Evolutionary conservation across 2,113 vertebrate genomes (phyloP), one percentile per base, ranked within the genome.

Genomic region (Platichthys stellatus): DNA sequence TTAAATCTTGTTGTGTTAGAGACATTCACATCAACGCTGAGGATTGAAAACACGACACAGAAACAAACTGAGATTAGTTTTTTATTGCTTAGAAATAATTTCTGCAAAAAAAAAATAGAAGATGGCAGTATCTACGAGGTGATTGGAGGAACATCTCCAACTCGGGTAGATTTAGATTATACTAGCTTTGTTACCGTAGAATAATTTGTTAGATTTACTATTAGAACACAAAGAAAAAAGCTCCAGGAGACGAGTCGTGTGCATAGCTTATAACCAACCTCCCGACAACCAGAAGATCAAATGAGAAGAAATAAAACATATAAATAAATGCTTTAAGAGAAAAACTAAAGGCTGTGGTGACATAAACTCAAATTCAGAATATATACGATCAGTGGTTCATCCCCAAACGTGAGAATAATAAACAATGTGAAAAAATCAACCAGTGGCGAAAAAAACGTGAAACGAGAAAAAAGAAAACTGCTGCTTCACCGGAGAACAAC

Each of bases 191-290:
- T 85, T 86, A 84, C 13, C 51, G 84, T 86, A 84, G 10, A 56
- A 85, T 81, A 89, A 77, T 84, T 84, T 86, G 74, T 90, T 89
- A 91, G 59, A 83, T 20, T 62, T 57, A 76, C 43, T 89, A 82
- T 26, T 59, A 38, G 15, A 63, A 61, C 9, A 14, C 40, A 9
- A 31, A 63, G 54, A 80, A 56, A 72, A 82, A 72, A 82, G 80
- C 71, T 76, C 12, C 38, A 45, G 76, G 83, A 86, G 85, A 82
- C 0, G 64, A 77, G 56, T 65, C 3, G 83, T 92, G 90, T 92
- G 90, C 91, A 60, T 91, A 91, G 91, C 90, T 92, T 92, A 90
- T 88, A 77, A 83, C 35, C 67, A 63, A 86, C 83, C 83, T 84
- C 88, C 81, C 56, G 54, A 61, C 54, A 62, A 53, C 4, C 5